Evolutionary conservation across 2,797 vertebrate genomes (phyloP).

Genomic region (Haliaeetus vocifer): DNA sequence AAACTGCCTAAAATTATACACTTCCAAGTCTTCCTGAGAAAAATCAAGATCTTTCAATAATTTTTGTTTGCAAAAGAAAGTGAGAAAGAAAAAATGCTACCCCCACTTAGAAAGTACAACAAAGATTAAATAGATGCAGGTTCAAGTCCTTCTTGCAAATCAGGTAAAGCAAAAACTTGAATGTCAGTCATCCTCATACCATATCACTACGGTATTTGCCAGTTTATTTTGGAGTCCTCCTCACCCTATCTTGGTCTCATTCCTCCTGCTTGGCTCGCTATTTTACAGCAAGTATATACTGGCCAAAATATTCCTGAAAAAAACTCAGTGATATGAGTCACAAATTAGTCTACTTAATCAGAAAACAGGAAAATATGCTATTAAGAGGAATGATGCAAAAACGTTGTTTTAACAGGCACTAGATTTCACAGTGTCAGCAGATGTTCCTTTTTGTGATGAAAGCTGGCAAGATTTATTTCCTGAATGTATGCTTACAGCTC

Average conservation of each 20-base stretch:
- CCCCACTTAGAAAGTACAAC: background rate
- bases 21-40: background rate
- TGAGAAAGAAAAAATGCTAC: background rate
- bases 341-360: background rate
- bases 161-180: background rate
- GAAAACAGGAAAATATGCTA: background rate
- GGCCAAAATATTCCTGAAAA: background rate
- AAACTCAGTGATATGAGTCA: fast-evolving
- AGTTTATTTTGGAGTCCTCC: background rate
- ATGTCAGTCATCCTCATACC: background rate
- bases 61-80: background rate
- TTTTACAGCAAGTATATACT: background rate
- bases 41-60: background rate
- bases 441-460: background rate
- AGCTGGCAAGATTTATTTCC: background rate
- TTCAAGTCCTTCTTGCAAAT: background rate
- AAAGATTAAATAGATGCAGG: background rate
- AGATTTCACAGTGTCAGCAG: background rate
- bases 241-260: background rate
- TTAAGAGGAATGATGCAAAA: background rate
- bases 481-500: background rate
- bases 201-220: background rate
- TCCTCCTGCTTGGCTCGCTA: background rate
- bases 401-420: background rate
- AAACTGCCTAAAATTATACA: background rate